Percentiles rank a stretch among this genome's conserved stretches.
phyloP scores from a whole-genome alignment of 1,140 invertebrate species.

The Pachyrhynchus sulphureomaculatus region DNA sequence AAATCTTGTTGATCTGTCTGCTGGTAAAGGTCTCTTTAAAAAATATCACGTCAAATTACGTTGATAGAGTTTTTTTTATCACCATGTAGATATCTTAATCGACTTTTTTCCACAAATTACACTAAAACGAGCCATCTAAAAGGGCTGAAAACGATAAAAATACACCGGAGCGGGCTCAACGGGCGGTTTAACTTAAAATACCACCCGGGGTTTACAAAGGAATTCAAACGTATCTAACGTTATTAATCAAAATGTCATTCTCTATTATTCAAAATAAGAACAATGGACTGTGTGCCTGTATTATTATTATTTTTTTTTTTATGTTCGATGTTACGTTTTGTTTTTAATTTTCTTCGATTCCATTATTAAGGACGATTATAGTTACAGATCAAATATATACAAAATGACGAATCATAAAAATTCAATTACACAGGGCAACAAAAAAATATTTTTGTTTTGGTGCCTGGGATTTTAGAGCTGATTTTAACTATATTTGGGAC shows the following conservation, averaged over 20 bases:
- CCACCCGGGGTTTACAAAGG: constrained; percentile 31
- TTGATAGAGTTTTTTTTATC: no score
- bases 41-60: no score
- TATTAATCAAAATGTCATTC: constrained; percentile 35
- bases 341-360: constrained; percentile 11
- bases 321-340: neutral
- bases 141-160: constrained; percentile 31
- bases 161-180: constrained; percentile 10
- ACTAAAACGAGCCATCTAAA: constrained; percentile 2
- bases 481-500: no score
- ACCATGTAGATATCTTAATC: neutral
- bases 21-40: no score
- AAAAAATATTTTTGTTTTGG: no score
- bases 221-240: constrained; percentile 33
- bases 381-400: no score
- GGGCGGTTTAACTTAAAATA: constrained; percentile 25
- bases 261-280: constrained; percentile 35
- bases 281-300: constrained; percentile 22
- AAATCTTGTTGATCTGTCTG: no score
- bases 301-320: constrained; percentile 22
- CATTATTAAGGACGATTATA: no score
- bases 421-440: no score
- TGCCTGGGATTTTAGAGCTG: no score
- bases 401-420: no score
- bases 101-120: constrained; percentile 3